Conservation (phyloP, 2,797 vertebrate genomes). For the Urophycis tenuis region DNA sequence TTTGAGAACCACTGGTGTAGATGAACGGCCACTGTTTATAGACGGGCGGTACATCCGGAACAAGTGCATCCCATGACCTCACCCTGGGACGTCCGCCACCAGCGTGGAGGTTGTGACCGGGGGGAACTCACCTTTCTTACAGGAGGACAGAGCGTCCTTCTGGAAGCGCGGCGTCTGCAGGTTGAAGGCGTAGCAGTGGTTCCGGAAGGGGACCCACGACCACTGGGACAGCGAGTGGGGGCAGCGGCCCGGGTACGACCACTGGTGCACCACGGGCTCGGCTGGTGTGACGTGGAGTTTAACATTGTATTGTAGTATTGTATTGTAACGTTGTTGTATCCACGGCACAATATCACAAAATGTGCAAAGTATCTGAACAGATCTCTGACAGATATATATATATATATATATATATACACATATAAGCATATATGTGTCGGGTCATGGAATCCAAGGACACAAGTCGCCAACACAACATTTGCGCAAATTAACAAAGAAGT, state of each 20-base stretch:
- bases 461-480: no score
- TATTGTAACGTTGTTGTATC: neutral
- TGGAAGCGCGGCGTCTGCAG: conserved; percentile 79
- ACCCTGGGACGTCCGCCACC: no score
- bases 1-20: no score
- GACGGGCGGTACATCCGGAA: no score
- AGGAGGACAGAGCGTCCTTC: conserved; percentile 79
- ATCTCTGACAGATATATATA: neutral
- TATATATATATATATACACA: no score
- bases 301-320: neutral
- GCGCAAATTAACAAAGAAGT: no score
- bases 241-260: conserved; percentile 79
- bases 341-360: neutral
- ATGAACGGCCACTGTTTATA: no score
- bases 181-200: conserved; percentile 93
- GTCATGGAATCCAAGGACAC: no score
- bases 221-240: conserved; percentile 79
- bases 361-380: neutral
- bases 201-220: conserved; percentile 87
- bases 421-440: no score
- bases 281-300: conserved; percentile 41
- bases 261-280: conserved; percentile 62
- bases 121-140: conserved; percentile 77
- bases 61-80: no score
- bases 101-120: neutral